Conservation (phyloP, 2,888 invertebrate genomes). For the Altica lythri region DNA sequence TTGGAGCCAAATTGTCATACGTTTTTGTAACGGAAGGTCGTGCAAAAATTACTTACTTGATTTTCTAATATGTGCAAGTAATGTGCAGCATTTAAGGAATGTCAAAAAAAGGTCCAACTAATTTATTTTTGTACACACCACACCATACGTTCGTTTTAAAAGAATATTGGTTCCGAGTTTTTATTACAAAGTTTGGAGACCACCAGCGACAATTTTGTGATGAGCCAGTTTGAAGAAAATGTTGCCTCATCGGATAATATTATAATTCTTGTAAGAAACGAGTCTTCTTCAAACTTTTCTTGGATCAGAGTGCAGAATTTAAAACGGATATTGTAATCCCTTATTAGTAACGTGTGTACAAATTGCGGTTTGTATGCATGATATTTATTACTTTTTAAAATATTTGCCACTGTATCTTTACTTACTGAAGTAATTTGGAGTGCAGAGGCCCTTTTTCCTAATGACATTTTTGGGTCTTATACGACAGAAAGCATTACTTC, state of each 20-base stretch:
- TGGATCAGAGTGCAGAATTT: conserved; percentile 23
- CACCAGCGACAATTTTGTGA: not conserved
- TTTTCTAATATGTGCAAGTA: conserved; percentile 1
- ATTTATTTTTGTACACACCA: conserved; percentile 18
- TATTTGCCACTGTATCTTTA: conserved; percentile 9
- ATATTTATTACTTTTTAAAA: not conserved
- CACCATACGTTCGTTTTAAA: conserved; percentile 20
- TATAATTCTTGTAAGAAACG: conserved; percentile 7
- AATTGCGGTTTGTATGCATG: not conserved
- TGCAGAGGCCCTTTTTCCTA: conserved; percentile 14
- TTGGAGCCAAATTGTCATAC: conserved; percentile 9
- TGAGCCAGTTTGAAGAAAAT: not conserved
- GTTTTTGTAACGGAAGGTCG: conserved; percentile 1
- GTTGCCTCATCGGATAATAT: not conserved
- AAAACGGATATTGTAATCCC: conserved; percentile 11
- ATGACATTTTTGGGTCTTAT: conserved; percentile 20
- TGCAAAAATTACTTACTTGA: conserved; percentile 3
- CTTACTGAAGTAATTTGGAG: conserved; percentile 13
- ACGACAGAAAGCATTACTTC: conserved; percentile 8
- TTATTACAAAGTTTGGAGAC: not conserved
- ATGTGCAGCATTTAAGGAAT: conserved; percentile 11
- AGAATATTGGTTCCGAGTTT: conserved; percentile 14
- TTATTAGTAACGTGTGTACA: conserved; percentile 1
- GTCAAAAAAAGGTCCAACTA: conserved; percentile 20
- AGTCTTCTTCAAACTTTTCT: conserved; percentile 18